Evolutionary conservation across 2,113 vertebrate species (phyloP), one percentile per base, ranked within the genome.

Genomic region (Xenus cinereus): DNA sequence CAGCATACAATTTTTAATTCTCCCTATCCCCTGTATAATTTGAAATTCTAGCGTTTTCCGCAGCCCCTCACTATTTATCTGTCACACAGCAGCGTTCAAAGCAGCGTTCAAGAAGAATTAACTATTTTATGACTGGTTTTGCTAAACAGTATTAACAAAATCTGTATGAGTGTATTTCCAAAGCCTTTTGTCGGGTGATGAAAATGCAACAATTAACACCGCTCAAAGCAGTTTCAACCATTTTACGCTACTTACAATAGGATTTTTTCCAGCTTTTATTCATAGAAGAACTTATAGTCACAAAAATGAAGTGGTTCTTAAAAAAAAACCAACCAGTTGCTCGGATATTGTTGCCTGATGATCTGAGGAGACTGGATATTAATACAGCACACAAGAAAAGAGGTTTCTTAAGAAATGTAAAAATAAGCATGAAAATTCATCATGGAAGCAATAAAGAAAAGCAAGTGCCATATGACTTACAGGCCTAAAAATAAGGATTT

Each of bases 1-100:
- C 23, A 69, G 33, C 63, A 32, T n/a, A 87, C 46, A 76, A 89
- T 87, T 79, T 95, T 91, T 93, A 90, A 77, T 93, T 90, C 66
- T 91, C 15, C 21, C 45, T 57, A 32, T 63, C 46, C 53, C 77
- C n/a, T 68, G 39, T 10, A 45, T 80, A 83, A 85, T 90, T 75
- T 64, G n/a, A 50, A 94, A 76, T 83, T 79, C 67, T 57, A 92
- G 39, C 9, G 2, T 81, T 78, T 93, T 93, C 75, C 41, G 83
- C 63, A 77, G 63, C n/a, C 73, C 46, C 30, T 94, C 76, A 62
- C 69, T 84, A 81, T 74, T 87, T 64, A 59, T 72, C 75, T 81
- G 60, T 74, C 83, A 77, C n/a, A 76, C 23, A 43, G 53, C 39
- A 90, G 51, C 8, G 50, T 39, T 91, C 28, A 88, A 90, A 90